A percentile compares a stretch with the other conserved stretches of the same genome.
phyloP scores from a whole-genome alignment of 2,888 invertebrate genomes.

The Hypsopygia costalis region DNA sequence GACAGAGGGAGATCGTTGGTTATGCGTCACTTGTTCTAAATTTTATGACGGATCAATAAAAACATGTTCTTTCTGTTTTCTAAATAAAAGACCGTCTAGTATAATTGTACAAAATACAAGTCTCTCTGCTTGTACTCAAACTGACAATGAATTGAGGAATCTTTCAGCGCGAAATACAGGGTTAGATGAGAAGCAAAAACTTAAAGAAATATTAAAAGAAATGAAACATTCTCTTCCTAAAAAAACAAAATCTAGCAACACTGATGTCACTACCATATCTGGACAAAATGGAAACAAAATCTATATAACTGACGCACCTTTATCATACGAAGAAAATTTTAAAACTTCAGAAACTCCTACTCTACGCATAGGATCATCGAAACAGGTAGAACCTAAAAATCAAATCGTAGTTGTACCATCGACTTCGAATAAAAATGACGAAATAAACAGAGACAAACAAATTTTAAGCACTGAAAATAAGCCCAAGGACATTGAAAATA shows the following conservation, averaged over 20 bases:
- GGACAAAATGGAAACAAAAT: slow-evolving; percentile 14
- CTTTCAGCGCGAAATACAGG: slow-evolving; percentile 18
- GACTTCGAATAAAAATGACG: neutral
- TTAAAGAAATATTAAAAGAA: slow-evolving; percentile 87
- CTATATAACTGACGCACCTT: neutral
- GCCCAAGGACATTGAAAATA: neutral
- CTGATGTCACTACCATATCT: slow-evolving; percentile 10
- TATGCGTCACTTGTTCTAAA: slow-evolving; percentile 57
- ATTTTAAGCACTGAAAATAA: neutral
- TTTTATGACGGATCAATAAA: slow-evolving; percentile 52
- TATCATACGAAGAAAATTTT: neutral
- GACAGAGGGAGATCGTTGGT: slow-evolving; percentile 38
- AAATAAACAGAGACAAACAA: slow-evolving; percentile 2
- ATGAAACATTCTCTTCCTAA: slow-evolving; percentile 88
- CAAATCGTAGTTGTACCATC: slow-evolving; percentile 8
- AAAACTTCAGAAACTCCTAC: slow-evolving; percentile 52
- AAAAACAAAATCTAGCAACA: slow-evolving; percentile 19
- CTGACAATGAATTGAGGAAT: slow-evolving; percentile 23
- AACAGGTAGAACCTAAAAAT: slow-evolving; percentile 19
- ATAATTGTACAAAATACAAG: slow-evolving; percentile 13
- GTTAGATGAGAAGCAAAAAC: slow-evolving; percentile 76
- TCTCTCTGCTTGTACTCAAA: slow-evolving; percentile 39
- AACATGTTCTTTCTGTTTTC: slow-evolving; percentile 48
- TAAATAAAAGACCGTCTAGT: slow-evolving; percentile 23
- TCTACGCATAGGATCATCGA: slow-evolving; percentile 49